A percentile compares a stretch with the other conserved stretches of the same genome.
Conservation (phyloP, 2,888 invertebrate species). For the Pollenia angustigena region DNA sequence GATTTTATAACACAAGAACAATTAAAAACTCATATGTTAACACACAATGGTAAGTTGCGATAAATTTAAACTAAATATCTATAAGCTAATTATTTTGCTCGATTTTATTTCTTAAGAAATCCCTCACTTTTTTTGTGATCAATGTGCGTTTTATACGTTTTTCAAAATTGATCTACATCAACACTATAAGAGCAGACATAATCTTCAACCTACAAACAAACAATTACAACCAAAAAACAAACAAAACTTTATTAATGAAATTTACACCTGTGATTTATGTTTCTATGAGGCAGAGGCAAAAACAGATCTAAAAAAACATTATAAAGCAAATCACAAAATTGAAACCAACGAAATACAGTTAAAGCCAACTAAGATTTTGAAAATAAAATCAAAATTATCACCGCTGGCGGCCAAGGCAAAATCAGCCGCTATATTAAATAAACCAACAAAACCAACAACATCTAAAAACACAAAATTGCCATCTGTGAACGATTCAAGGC, state of each 20-base stretch:
- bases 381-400: background rate
- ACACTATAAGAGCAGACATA: slow-evolving; percentile 78
- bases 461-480: slow-evolving; percentile 18
- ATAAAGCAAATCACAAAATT: slow-evolving; percentile 76
- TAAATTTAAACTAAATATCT: background rate
- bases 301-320: slow-evolving; percentile 77
- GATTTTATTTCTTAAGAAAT: slow-evolving; percentile 76
- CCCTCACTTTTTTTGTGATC: slow-evolving; percentile 81
- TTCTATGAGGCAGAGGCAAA: slow-evolving; percentile 77
- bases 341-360: slow-evolving; percentile 77
- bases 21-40: slow-evolving; percentile 75
- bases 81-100: background rate
- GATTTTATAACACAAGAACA: slow-evolving; percentile 73
- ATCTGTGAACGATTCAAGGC: slow-evolving; percentile 23
- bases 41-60: slow-evolving; percentile 74
- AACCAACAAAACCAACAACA: slow-evolving; percentile 18
- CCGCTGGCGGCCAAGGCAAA: slow-evolving; percentile 31
- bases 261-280: slow-evolving; percentile 79
- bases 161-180: slow-evolving; percentile 79
- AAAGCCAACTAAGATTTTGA: slow-evolving; percentile 10
- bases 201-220: slow-evolving; percentile 73
- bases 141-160: slow-evolving; percentile 79
- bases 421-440: background rate
- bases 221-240: slow-evolving; percentile 76
- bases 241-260: slow-evolving; percentile 50